Evolutionary conservation across 2,797 vertebrate genomes (phyloP).

Genomic region (Balearica regulorum): DNA sequence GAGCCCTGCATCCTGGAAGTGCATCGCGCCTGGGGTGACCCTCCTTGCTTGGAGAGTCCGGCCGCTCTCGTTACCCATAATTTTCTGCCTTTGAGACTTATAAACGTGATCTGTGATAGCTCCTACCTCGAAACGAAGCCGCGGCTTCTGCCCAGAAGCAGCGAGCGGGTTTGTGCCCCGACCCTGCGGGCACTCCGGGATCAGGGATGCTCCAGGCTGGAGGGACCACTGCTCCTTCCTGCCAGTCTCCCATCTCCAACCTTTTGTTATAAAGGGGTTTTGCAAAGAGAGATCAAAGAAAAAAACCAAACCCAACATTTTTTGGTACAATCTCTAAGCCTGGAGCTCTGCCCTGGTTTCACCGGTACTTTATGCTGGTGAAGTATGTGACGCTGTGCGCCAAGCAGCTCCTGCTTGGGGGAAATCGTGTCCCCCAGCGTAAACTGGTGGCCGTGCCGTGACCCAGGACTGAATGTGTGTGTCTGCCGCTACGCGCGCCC

Average conservation of each 20-base stretch:
- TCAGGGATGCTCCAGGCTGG: not conserved
- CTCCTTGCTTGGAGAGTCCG: no score
- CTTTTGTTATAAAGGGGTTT: not conserved
- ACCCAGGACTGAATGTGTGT: not conserved
- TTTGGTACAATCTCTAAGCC: not conserved
- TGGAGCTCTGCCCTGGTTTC: not conserved
- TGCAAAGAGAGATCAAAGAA: not conserved
- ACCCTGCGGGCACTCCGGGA: not conserved
- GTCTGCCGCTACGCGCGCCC: rapidly evolving
- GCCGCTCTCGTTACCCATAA: not conserved
- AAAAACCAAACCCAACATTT: no score
- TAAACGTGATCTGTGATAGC: no score
- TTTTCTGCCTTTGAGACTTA: not conserved
- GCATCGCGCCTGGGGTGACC: no score
- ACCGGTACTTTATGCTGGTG: not conserved
- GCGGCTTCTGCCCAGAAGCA: not conserved
- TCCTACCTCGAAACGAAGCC: not conserved
- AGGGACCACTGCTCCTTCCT: not conserved
- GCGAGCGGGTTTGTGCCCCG: not conserved
- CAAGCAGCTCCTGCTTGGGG: not conserved
- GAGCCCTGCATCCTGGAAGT: no score
- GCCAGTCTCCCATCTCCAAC: not conserved
- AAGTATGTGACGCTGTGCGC: not conserved
- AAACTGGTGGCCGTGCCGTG: rapidly evolving
- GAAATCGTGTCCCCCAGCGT: rapidly evolving